Percentiles rank a stretch among this genome's conserved stretches.
Evolutionary conservation across 2,797 vertebrate genomes (phyloP).

Genomic region (Schizothorax lantsangensis): DNA sequence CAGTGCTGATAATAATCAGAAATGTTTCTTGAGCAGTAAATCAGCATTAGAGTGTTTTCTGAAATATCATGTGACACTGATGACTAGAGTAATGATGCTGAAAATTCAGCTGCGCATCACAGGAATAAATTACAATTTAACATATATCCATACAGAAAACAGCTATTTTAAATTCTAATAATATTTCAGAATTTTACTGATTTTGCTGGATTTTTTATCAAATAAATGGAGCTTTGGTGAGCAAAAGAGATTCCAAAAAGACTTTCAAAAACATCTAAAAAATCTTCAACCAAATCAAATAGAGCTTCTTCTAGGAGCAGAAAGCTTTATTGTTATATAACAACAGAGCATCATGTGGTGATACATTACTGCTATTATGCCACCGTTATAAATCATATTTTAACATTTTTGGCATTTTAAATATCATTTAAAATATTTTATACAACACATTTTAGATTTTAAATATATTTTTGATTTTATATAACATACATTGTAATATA

Average conservation of each 20-base stretch:
- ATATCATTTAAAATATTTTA: neutral
- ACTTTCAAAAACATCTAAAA: neutral
- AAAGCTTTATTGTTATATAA: neutral
- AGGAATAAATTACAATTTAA: too few relatives aligned
- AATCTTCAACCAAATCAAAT: neutral
- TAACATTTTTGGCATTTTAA: neutral
- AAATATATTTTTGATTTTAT: neutral
- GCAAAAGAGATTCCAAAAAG: neutral
- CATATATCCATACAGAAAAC: neutral
- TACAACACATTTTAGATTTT: neutral
- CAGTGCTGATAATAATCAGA: too few relatives aligned
- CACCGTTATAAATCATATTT: neutral
- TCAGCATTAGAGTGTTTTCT: neutral
- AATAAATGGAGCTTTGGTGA: neutral
- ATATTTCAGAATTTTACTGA: neutral
- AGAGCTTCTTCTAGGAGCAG: neutral
- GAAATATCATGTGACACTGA: neutral
- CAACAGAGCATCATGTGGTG: neutral
- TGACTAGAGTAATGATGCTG: neutral
- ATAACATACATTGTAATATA: neutral
- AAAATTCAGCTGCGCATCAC: too few relatives aligned
- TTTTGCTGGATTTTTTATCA: neutral
- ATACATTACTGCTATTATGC: neutral
- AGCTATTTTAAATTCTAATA: neutral
- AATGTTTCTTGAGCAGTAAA: neutral